Evolutionary conservation across 2,113 vertebrate genomes (phyloP).

Genomic region (Ginglymostoma cirratum): DNA sequence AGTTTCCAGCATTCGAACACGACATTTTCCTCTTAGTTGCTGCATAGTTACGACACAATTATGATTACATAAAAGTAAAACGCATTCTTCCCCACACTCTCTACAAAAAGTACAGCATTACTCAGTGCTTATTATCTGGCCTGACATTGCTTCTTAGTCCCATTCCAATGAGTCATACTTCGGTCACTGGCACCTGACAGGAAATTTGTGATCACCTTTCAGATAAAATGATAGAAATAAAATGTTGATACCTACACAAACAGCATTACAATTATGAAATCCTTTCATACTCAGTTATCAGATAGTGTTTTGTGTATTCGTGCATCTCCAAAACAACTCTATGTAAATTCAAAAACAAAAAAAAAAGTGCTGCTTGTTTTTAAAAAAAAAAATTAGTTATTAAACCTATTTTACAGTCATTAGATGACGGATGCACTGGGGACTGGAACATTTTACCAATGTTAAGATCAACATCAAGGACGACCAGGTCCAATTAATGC

Average conservation of each 20-base stretch:
- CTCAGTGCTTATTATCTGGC: not conserved
- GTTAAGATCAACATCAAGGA: not conserved
- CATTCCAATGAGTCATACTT: constrained; percentile 22
- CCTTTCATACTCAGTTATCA: not conserved
- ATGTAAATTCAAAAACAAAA: not conserved
- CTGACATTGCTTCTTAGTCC: not conserved
- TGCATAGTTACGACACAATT: not conserved
- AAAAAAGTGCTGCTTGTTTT: not conserved
- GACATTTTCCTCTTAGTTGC: not conserved
- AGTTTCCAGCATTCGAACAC: not conserved
- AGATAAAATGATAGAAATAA: not conserved
- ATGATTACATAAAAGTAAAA: not conserved
- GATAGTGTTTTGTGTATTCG: too few relatives aligned
- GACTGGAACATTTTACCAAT: not conserved
- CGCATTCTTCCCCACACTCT: not conserved
- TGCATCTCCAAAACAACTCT: too few relatives aligned
- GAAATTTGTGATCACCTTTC: not conserved
- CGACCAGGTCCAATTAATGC: not conserved
- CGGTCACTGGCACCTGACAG: constrained; percentile 19
- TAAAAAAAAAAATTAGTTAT: not conserved
- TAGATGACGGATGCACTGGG: not conserved
- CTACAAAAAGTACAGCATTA: not conserved
- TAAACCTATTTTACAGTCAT: not conserved
- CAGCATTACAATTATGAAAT: not conserved
- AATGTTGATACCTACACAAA: not conserved